A percentile compares a stretch with the other conserved stretches of the same genome.
These are phyloP conservation scores for Chiloscyllium plagiosum DNA, from an alignment of 2,113 vertebrate genomes.

Conservation along the genomic window DNA sequence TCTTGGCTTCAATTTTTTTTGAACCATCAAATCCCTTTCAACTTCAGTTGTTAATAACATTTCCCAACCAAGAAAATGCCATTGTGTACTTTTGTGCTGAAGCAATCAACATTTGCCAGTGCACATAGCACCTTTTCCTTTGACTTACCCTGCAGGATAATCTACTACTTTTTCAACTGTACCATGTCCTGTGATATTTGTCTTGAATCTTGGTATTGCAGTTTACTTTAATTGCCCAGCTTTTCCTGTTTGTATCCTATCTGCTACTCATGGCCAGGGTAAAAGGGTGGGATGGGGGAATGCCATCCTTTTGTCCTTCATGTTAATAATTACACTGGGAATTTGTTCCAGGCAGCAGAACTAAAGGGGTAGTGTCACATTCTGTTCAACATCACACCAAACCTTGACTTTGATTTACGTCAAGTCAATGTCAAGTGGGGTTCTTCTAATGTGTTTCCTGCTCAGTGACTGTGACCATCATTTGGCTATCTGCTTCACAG, in stretches of 20 bases:
- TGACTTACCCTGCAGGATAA: not conserved
- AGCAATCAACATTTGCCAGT: not conserved
- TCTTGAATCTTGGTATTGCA: too few species aligned
- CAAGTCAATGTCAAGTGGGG: not conserved
- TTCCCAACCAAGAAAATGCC: not conserved
- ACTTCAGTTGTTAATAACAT: not conserved
- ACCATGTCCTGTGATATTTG: not conserved
- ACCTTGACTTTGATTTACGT: not conserved
- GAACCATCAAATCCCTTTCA: not conserved
- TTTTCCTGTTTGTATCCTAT: not conserved
- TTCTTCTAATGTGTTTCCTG: not conserved
- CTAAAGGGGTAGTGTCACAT: not conserved
- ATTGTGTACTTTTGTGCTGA: not conserved
- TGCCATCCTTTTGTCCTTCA: not conserved
- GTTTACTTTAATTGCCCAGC: too few species aligned
- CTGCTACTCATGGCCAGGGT: too few species aligned
- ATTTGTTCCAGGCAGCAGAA: not conserved
- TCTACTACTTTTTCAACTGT: not conserved
- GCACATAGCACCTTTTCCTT: not conserved
- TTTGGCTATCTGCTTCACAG: not conserved
- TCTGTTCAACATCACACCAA: too few species aligned
- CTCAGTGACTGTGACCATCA: not conserved
- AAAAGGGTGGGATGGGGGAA: not conserved
- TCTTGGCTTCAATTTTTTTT: not conserved
- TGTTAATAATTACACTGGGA: not conserved